Evolutionary conservation across 1,140 invertebrate species (phyloP).

Genomic region (Nymphalis io): DNA sequence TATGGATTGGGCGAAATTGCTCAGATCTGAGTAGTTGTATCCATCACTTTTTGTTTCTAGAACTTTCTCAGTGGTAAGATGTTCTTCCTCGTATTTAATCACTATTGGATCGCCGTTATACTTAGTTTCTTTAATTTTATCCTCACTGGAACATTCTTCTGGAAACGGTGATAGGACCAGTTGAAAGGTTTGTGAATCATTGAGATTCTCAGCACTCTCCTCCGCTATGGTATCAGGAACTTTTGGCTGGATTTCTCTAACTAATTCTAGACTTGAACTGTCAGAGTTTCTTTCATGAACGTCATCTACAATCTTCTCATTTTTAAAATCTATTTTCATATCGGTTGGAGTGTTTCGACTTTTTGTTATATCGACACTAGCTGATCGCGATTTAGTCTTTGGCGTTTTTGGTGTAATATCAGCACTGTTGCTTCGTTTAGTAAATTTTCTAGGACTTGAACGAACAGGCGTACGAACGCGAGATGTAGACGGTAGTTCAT

Average conservation of each 20-base stretch:
- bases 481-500: conserved; percentile 57
- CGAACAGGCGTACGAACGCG: conserved; percentile 54
- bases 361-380: conserved; percentile 65
- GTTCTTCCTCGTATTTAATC: conserved; percentile 55
- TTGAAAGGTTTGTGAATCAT: conserved; percentile 72
- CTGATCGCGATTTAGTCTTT: conserved; percentile 63
- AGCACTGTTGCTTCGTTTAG: conserved; percentile 64
- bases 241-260: conserved; percentile 53
- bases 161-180: conserved; percentile 58
- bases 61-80: conserved; percentile 46
- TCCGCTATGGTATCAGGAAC: conserved; percentile 60
- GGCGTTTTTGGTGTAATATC: conserved; percentile 59
- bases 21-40: conserved; percentile 55
- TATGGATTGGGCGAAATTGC: conserved; percentile 48
- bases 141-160: conserved; percentile 26
- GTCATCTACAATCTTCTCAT: conserved; percentile 39
- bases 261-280: conserved; percentile 52
- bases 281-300: conserved; percentile 32
- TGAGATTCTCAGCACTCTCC: conserved; percentile 53
- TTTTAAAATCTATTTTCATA: conserved; percentile 39
- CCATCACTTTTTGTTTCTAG: conserved; percentile 57
- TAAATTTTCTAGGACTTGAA: conserved; percentile 61
- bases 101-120: conserved; percentile 57
- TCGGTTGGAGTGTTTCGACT: conserved; percentile 53
- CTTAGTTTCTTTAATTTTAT: conserved; percentile 42